Base-by-base conservation (phyloP, 2,797 vertebrate species). In the Poecile montanus region DNA sequence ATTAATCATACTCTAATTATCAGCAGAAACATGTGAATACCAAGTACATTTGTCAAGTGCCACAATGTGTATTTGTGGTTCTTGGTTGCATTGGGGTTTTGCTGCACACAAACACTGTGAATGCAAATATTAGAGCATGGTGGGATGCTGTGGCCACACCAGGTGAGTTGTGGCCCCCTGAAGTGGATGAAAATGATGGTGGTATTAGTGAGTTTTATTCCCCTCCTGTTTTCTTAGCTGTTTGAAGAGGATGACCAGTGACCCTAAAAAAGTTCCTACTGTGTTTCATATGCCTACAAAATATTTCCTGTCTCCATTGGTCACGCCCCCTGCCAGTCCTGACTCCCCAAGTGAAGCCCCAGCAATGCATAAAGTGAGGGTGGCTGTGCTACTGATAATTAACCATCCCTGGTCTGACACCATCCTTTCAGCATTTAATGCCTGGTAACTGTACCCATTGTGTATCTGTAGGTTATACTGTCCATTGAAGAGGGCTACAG, bases 401-500 rank as follows among this genome's bases (percentile, higher is more conserved):
- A 47, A 26, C 65, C 74, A 57, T 30, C 34, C 7, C 48, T 53
- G 38, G 38, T 40, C 38, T 40, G 38, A 40, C 38, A 40, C 38
- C 38, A 40, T 40, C 40, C 67, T 78, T 61, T 58, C 74, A 68
- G 45, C 58, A 26, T 76, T 58, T 71, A 19, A 91, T 66, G 32
- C 71, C 58, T 89, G 42, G 40, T 22, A 66, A 61, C 87, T 42
- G 47, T 9, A 14, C 61, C 11, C 61, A 2, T 60, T 73, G 7
- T 92, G 47, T 95, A 96, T 96, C 56, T 92, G 91, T 61, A 99
- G 99, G 99, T 99, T 88, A 99, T 99, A 94, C 97, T 99, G 96
- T 99, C 99, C 51, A 99, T 99, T 86, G 99, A 99, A 95, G 99
- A 99, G 97, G 99, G 99, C 79, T 99, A 99, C 97, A 98, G 99